Evolutionary conservation across 2,113 vertebrate species (phyloP).

Genomic region (Grammomys dolichurus): DNA sequence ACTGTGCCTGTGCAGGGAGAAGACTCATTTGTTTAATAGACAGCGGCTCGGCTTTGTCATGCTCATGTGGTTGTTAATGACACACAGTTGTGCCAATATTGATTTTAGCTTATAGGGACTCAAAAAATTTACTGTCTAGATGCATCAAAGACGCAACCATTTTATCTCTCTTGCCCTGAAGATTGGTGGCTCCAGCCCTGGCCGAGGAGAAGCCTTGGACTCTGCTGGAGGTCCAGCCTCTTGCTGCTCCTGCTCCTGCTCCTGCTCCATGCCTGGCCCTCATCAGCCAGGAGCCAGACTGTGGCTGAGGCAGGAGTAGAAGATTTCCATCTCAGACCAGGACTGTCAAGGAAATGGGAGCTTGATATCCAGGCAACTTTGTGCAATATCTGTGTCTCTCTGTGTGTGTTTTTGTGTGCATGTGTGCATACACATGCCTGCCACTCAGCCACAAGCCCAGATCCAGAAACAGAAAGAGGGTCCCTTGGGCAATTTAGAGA

Average conservation of each 20-base stretch:
- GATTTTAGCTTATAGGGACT: conserved; percentile 92
- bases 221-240: neutral
- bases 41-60: conserved; percentile 89
- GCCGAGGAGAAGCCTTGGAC: neutral
- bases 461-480: neutral
- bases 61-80: conserved; percentile 92
- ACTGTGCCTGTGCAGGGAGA: conserved; percentile 85
- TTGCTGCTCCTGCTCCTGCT: no score
- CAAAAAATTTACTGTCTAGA: conserved; percentile 89
- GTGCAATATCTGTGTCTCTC: no score
- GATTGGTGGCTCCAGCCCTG: neutral
- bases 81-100: conserved; percentile 91
- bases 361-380: conserved; percentile 59
- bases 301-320: neutral
- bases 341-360: conserved; percentile 74
- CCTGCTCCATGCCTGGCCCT: neutral
- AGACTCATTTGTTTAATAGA: conserved; percentile 91
- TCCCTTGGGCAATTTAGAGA: neutral
- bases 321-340: conserved; percentile 63
- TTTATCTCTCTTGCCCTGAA: conserved; percentile 75
- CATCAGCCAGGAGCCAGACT: neutral
- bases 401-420: neutral
- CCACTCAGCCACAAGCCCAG: neutral
- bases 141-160: conserved; percentile 83
- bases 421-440: neutral